Evolutionary conservation across 2,888 invertebrate genomes (phyloP), one percentile per base, ranked within the genome.

Genomic region (Eulithis prunata): DNA sequence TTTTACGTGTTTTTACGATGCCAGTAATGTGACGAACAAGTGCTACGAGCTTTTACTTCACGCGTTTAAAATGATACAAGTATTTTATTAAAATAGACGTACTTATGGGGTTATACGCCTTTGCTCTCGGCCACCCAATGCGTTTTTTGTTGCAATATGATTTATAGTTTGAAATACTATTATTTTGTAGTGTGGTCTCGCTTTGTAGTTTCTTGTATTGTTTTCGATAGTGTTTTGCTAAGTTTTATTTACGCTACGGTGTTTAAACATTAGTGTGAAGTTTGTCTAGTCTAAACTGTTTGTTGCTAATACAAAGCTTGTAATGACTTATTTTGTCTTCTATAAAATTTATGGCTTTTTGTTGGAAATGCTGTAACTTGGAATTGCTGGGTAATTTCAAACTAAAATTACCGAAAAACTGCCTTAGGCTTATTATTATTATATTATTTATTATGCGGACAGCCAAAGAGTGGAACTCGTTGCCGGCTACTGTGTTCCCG

Each of bases 11-110:
- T 80, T 21, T 84, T 84, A 84, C 76, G 83, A 79, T 75, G 72
- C 74, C 71, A 51, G 78, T 81, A 82, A 84, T 79, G 75, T 80
- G 78, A 83, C 76, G 70, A 68, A 62, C 68, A 68, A 69, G 64
- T 72, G 68, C 62, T 64, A 54, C 62, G 64, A 65, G 54, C 60
- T 64, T 68, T 28, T 45, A 36, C 52, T 49, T 55, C 36, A 38
- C 43, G 28, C 49, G 32, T 13, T 36, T 8, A 53, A 57, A 55
- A 14, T 55, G 55, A 56, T 62, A 38, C 38, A 43, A 51, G 7
- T 62, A 58, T 54, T 63, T 64, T 53, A 64, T 58, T 64, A 64
- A 64, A 64, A 64, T 64, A 64, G 46, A 64, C 2, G 21, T 2
- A 21, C 6, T 54, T 54, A 57, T 46, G 53, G 46, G 54, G 58